A percentile compares a stretch with the other conserved stretches of the same genome.
These are phyloP conservation scores for Pachyseris speciosa DNA, from an alignment of 64 coral and sea anemone species.

Conservation along the genomic window DNA sequence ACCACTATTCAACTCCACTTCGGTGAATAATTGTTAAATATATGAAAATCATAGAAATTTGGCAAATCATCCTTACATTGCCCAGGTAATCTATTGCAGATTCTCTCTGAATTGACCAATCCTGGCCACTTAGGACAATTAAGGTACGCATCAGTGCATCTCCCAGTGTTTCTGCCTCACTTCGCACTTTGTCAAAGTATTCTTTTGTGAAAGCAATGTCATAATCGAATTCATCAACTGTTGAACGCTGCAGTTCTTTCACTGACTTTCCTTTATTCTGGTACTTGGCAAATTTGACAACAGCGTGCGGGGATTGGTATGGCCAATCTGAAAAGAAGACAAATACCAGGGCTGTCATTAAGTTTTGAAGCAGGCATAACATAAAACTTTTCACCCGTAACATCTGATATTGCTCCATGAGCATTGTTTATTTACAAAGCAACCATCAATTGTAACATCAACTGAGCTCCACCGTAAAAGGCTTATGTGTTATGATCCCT, in stretches of 20 bases:
- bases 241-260: background rate
- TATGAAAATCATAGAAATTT: background rate
- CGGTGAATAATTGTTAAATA: background rate
- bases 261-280: background rate
- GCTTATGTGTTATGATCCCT: too few relatives aligned
- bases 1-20: too few relatives aligned
- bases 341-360: background rate
- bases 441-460: too few relatives aligned
- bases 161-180: background rate
- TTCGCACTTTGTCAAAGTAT: slow-evolving; percentile 28
- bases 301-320: background rate
- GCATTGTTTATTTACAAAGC: too few relatives aligned
- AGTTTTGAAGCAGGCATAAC: too few relatives aligned
- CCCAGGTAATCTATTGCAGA: background rate
- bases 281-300: slow-evolving; percentile 40
- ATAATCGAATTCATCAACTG: background rate
- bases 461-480: too few relatives aligned
- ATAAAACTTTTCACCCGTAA: too few relatives aligned
- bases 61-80: background rate
- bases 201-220: slow-evolving; percentile 45
- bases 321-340: background rate
- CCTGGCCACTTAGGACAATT: background rate
- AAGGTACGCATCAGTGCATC: slow-evolving; percentile 24
- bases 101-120: background rate
- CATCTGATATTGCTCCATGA: too few relatives aligned